These are phyloP conservation scores for Toxonevra muliebris DNA, from an alignment of 2,888 invertebrate species.

Conservation along the genomic window DNA sequence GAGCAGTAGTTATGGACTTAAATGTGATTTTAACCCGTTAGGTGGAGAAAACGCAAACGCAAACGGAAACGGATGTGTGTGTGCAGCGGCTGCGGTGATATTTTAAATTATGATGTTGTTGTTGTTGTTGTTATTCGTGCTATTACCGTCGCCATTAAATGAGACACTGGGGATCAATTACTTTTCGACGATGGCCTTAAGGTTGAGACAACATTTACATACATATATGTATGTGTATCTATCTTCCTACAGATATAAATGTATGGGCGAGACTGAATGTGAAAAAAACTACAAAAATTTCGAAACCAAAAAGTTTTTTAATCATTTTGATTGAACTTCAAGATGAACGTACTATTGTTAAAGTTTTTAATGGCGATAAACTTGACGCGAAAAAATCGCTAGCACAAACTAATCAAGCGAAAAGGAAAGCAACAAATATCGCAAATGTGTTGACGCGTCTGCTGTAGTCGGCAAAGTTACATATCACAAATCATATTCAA, in stretches of 20 bases:
- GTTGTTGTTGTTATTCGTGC: conserved; percentile 16
- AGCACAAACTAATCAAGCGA: conserved; percentile 28
- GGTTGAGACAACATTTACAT: conserved; percentile 25
- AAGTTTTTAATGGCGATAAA: conserved; percentile 7
- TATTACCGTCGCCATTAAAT: conserved; percentile 27
- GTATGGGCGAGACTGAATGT: neutral
- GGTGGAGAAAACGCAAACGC: conserved; percentile 7
- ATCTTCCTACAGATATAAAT: neutral
- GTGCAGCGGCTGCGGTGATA: conserved; percentile 19
- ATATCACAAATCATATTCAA: conserved; percentile 40
- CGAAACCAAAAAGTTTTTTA: conserved; percentile 33
- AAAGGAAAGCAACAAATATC: conserved; percentile 14
- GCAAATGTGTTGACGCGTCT: conserved; percentile 26
- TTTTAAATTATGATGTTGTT: conserved; percentile 37
- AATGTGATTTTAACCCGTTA: conserved; percentile 53
- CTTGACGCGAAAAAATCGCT: conserved; percentile 9
- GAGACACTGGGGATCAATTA: conserved; percentile 38
- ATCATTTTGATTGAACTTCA: conserved; percentile 26
- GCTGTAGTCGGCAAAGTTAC: conserved; percentile 38
- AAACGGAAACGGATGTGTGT: conserved; percentile 9
- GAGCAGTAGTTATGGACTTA: conserved; percentile 60
- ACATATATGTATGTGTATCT: conserved; percentile 18
- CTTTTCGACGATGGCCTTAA: conserved; percentile 25
- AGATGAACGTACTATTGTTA: conserved; percentile 19
- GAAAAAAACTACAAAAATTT: neutral